Evolutionary conservation across 2,888 invertebrate genomes (phyloP), one percentile per base, ranked within the genome.

Genomic region (Limnephilus auricula): DNA sequence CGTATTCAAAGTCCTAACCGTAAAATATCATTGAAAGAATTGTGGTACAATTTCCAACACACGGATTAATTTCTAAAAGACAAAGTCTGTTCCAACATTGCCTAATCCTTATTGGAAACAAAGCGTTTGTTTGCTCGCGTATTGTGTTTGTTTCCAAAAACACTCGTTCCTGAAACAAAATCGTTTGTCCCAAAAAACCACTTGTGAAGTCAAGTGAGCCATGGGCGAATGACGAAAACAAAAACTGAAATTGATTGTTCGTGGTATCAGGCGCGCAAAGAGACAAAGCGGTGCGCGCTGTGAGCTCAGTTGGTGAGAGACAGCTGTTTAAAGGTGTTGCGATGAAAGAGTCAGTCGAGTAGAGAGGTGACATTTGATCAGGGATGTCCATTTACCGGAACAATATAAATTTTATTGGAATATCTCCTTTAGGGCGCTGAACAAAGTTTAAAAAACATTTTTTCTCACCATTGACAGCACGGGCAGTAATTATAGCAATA

Each of bases 221-320:
- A 78, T 37, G 87, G 78, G 87, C 87, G n/a, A 88, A 88, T 78
- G 87, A 88, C 78, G 87, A 88, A 88, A 88, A 88, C 87, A 88
- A 65, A 88, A 78, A 88, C 40, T 78, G n/a, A 88, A 88, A 88
- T 88, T 78, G 87, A 88, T 88, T 88, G 87, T 88, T 88, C 79
- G 13, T 12, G 32, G 87, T 88, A 88, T n/a, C 87, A 37, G 78
- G 87, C 79, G 87, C 87, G 78, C 87, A 79, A 25, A 88, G 78
- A 34, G 34, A 88, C 87, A 88, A 78, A 88, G 87, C 65, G 87
- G 65, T 88, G 15, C 30, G 40, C 40, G 85, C n/a, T 85, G 78
- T 88, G 78, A 34, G 30, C 50, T 88, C 87, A 88, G 78, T 34
- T 88, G 87, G 34, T 12, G 25, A 13, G 32, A 40, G 31, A 86